Evolutionary conservation across 2,113 vertebrate genomes (phyloP), one percentile per base, ranked within the genome.

Genomic region (Callipepla californica): DNA sequence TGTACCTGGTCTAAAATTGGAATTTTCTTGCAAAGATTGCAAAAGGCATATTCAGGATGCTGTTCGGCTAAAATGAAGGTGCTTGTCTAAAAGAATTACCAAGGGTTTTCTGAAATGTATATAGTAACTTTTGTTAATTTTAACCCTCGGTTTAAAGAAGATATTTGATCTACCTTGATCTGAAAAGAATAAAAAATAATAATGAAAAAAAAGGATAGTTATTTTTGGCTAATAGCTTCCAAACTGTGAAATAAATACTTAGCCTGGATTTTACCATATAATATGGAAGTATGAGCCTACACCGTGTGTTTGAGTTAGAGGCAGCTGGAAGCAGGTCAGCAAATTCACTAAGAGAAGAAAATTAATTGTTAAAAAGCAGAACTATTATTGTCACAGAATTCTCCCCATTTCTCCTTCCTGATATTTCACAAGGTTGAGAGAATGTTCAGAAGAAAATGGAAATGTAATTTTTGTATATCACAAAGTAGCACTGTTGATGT

Each of bases 1-100:
- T 84, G 51, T 53, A 75, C 5, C 55, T 75, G 65, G 51, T 36
- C 69, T 93, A 47, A 92, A 90, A 78, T 22, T 32, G 19, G 10
- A 48, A 62, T 8, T 55, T 80, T 83, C 42, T 80, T 85, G 8
- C 23, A 74, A 85, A 78, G 28, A 19, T 18, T 2, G 6, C 40
- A 85, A 36, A 80, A 82, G 17, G 7, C 11, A 28, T 80, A 20
- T 47, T 86, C 21, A 63, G 34, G 11, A 77, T 72, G 6, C 13
- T 44, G 0, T n/a, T 91, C 30, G 81, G 44, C 32, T 44, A 34
- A 68, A 87, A 61, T 48, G 0, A 44, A 14, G 45, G 40, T 57
- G 14, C 3, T 40, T 85, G 8, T 65, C n/a, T 58, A 57, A 86
- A 92, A 68, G 22, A 90, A 13, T 13, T 47, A 2, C 1, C 11